These are phyloP conservation scores for Hippocampus comes DNA, from an alignment of 2,113 vertebrate species.

Conservation along the genomic window DNA sequence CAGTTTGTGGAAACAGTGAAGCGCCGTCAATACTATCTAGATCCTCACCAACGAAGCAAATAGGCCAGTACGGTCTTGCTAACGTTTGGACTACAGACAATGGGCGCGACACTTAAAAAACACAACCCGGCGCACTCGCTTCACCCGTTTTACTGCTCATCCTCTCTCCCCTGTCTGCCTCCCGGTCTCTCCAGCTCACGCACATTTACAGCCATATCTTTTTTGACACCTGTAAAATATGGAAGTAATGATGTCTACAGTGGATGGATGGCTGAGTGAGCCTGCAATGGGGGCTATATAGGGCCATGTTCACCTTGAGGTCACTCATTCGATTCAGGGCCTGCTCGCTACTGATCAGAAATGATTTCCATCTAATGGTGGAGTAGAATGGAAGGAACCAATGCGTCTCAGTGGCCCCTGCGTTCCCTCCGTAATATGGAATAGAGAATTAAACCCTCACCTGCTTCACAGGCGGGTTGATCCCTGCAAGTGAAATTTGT, in stretches of 20 bases:
- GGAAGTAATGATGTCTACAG: conserved; percentile 61
- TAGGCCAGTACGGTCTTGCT: not conserved
- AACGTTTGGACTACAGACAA: not conserved
- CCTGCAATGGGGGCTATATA: conserved; percentile 41
- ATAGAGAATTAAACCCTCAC: conserved; percentile 45
- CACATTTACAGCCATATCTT: conserved; percentile 36
- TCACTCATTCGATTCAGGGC: conserved; percentile 64
- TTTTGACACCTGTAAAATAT: conserved; percentile 64
- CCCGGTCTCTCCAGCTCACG: conserved; percentile 3
- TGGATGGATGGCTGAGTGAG: conserved; percentile 58
- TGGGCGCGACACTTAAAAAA: not conserved
- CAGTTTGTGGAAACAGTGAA: not conserved
- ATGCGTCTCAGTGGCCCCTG: conserved; percentile 16
- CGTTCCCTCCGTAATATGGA: conserved; percentile 32
- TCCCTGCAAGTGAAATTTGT: conserved; percentile 22
- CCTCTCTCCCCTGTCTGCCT: conserved; percentile 3
- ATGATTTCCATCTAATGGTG: conserved; percentile 58
- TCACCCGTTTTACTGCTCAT: conserved; percentile 16
- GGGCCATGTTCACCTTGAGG: conserved; percentile 55
- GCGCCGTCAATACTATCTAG: not conserved
- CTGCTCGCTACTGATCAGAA: conserved; percentile 58
- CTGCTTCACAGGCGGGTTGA: conserved; percentile 13
- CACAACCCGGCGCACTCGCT: not conserved
- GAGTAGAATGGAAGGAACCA: conserved; percentile 22
- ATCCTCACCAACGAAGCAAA: not conserved